phyloP scores from a whole-genome alignment of 35 echinoderm and acorn worm genomes.

The Lytechinus pictus region DNA sequence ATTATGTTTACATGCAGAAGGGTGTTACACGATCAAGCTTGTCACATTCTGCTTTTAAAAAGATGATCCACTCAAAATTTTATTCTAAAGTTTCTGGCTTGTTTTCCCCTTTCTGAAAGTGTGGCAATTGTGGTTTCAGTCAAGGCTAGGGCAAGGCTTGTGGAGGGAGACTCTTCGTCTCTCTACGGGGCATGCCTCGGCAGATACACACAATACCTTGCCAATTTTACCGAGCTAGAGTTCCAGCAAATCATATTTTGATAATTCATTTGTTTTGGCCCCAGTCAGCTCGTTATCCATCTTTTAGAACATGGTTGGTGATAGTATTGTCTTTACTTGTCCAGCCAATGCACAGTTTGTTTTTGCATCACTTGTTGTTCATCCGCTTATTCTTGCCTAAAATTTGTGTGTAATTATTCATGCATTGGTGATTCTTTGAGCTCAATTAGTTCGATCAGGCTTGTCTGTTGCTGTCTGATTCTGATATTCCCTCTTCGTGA shows the following conservation, averaged over 20 bases:
- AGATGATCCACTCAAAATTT: not conserved
- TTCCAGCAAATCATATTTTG: not conserved
- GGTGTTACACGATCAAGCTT: no score
- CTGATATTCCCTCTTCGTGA: not conserved
- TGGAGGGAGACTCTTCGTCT: no score
- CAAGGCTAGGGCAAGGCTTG: not conserved
- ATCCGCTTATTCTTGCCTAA: not conserved
- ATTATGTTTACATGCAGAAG: no score
- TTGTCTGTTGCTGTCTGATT: not conserved
- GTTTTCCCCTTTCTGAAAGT: not conserved
- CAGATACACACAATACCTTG: not conserved
- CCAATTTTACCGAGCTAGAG: not conserved
- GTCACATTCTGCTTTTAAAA: no score
- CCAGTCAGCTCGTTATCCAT: no score
- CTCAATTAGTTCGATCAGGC: not conserved
- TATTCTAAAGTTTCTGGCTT: not conserved
- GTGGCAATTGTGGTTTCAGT: not conserved
- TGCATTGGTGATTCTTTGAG: not conserved
- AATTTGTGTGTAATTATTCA: not conserved
- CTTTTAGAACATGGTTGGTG: not conserved
- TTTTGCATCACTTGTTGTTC: not conserved
- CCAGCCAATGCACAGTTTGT: no score
- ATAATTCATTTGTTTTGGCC: not conserved
- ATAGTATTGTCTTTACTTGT: not conserved
- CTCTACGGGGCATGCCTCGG: not conserved